Base-by-base conservation (phyloP, 2,113 vertebrate species). In the Bujurquina vittata region DNA sequence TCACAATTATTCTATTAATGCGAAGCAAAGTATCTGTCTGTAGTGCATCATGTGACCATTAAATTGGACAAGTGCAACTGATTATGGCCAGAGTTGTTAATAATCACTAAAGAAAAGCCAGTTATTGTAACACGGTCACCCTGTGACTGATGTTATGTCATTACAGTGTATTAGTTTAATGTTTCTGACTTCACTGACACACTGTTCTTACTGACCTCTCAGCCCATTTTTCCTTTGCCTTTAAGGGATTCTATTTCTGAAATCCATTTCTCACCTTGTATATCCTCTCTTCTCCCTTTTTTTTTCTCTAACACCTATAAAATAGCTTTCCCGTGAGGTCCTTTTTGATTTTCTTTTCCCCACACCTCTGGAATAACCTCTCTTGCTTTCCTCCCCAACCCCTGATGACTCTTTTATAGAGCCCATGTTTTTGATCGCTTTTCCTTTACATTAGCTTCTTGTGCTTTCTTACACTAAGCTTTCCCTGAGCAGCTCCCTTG, bases 201-300 rank as follows among this genome's bases (percentile, higher is more conserved):
- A 23, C 43, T 49, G 31, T 75, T 22, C 33, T 60, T 7, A 5
- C 10, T 35, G 15, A 17, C 22, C 20, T 22, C 0, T 4, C 52
- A 17, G 49, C 49, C 20, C 26, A 5, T n/a, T 20, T 81, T 1
- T 84, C 7, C 52, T 59, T 76, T 76, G 14, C 52, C 58, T 79
- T 69, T 54, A 11, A 67, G 23, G 4, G n/a, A 54, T 67, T 80
- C 67, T 62, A 56, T 75, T 88, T 85, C 75, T 79, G 31, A 81
- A 81, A 87, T 81, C 46, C 18, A 86, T 86, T 84, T 91, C 77
- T 73, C 83, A 87, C 83, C 40, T 73, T 20, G 2, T 55, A 73
- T 49, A 22, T 80, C 1, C 12, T 58, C 15, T n/a, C 12, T 18
- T 62, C 18, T 84, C 43, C n/a, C n/a, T n/a, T n/a, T n/a, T n/a